These are phyloP conservation scores for Neopelma chrysocephalum DNA, from an alignment of 2,797 vertebrate species.

Conservation along the genomic window DNA sequence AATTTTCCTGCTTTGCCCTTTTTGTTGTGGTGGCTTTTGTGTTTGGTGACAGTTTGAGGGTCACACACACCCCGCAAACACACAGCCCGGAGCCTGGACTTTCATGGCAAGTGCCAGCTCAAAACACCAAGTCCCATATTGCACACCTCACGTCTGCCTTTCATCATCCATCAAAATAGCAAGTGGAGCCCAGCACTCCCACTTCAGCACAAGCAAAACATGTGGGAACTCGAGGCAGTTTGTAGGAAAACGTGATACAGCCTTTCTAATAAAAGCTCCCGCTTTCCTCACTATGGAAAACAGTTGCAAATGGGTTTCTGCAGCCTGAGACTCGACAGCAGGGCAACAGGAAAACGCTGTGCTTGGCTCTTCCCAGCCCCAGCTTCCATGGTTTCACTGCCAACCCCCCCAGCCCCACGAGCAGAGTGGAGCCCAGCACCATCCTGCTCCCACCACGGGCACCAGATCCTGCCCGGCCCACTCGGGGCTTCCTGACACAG, in stretches of 20 bases:
- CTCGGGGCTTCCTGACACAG: fast-evolving
- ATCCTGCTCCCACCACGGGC: not conserved
- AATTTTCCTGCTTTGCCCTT: not conserved
- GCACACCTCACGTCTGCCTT: slow-evolving; percentile 38
- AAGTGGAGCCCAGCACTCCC: slow-evolving; percentile 13
- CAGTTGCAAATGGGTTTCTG: not conserved
- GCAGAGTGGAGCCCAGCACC: not conserved
- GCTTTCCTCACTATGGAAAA: slow-evolving; percentile 20
- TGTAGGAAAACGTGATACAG: slow-evolving; percentile 32
- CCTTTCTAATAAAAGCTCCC: slow-evolving; percentile 61
- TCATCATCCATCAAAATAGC: slow-evolving; percentile 56
- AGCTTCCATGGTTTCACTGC: not conserved
- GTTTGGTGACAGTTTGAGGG: not conserved
- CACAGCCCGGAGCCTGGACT: not conserved
- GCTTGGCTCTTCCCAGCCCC: not conserved
- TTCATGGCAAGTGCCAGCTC: not conserved
- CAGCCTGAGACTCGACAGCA: not conserved
- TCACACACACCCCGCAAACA: not conserved
- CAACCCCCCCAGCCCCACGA: not conserved
- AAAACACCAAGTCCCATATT: slow-evolving; percentile 17
- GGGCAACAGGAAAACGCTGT: not conserved
- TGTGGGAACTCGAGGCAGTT: slow-evolving; percentile 39
- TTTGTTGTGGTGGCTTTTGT: slow-evolving; percentile 1
- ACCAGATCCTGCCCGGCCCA: not conserved
- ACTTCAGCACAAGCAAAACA: slow-evolving; percentile 47